Percentiles rank a stretch among this genome's conserved stretches.
phyloP scores from a whole-genome alignment of 2,888 invertebrate genomes.

The Salticus scenicus region DNA sequence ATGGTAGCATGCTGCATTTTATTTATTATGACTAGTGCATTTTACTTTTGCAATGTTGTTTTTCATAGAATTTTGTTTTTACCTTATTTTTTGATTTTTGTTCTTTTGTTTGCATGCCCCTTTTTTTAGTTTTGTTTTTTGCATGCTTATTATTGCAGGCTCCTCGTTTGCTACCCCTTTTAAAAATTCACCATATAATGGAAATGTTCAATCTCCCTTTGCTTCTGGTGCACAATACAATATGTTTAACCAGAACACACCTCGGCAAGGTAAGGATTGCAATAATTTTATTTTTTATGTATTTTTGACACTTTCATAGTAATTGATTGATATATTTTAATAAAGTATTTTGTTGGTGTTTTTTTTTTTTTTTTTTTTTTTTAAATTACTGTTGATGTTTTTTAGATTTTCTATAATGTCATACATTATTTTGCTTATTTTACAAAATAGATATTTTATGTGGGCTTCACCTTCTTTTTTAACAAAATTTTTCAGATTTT shows the following conservation, averaged over 20 bases:
- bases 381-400: no score
- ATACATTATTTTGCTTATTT: no score
- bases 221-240: conserved; percentile 26
- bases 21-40: no score
- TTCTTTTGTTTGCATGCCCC: conserved; percentile 53
- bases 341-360: no score
- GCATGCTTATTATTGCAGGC: conserved; percentile 57
- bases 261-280: conserved; percentile 44
- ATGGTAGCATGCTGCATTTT: background rate
- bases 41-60: background rate
- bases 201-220: conserved; percentile 43
- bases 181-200: conserved; percentile 53
- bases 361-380: no score
- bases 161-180: conserved; percentile 49
- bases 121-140: conserved; percentile 49
- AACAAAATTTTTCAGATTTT: no score
- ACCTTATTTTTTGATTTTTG: background rate
- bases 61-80: background rate
- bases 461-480: no score
- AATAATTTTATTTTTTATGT: no score
- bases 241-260: conserved; percentile 17
- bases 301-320: no score
- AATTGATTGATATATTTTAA: no score
- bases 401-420: no score
- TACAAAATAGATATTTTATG: no score